phyloP scores from a whole-genome alignment of 2,113 vertebrate species.

The Phaethon lepturus region DNA sequence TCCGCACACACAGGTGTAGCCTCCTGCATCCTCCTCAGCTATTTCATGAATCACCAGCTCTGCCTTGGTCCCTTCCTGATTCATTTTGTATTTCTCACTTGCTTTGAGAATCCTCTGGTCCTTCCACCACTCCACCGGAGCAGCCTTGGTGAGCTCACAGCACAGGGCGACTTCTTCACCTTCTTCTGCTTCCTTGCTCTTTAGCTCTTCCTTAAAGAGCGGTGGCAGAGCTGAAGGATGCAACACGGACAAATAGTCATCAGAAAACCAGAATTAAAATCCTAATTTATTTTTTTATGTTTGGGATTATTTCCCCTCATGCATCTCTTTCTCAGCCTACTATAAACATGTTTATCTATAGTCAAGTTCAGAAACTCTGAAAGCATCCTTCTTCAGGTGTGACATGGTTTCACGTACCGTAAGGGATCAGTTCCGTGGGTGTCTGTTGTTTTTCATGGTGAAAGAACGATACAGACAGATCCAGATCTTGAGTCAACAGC shows the following conservation, averaged over 20 bases:
- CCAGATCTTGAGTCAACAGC: not conserved
- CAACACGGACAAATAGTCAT: constrained; percentile 5
- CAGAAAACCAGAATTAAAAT: not conserved
- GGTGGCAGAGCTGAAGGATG: constrained; percentile 80
- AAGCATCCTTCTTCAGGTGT: not conserved
- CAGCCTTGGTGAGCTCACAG: constrained; percentile 71
- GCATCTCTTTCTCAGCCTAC: not conserved
- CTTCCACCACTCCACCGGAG: constrained; percentile 67
- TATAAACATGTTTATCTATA: not conserved
- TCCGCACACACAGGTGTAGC: constrained; percentile 76
- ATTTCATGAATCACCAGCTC: constrained; percentile 77
- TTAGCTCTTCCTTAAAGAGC: constrained; percentile 75
- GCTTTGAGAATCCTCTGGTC: constrained; percentile 31
- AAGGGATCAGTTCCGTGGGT: not conserved
- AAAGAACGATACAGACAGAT: not conserved
- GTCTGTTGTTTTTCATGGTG: not conserved
- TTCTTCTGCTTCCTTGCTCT: constrained; percentile 71
- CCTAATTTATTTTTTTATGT: not conserved
- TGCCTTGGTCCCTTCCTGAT: constrained; percentile 69
- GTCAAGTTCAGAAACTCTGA: not conserved
- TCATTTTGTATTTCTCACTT: constrained; percentile 76
- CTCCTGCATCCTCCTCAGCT: constrained; percentile 76
- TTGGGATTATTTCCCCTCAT: not conserved
- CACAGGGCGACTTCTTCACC: constrained; percentile 17
- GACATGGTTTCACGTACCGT: not conserved